phyloP scores from a whole-genome alignment of 30 jellyfish, hydroid and myxozoan species.

The Pseudorhiza aurosa region DNA sequence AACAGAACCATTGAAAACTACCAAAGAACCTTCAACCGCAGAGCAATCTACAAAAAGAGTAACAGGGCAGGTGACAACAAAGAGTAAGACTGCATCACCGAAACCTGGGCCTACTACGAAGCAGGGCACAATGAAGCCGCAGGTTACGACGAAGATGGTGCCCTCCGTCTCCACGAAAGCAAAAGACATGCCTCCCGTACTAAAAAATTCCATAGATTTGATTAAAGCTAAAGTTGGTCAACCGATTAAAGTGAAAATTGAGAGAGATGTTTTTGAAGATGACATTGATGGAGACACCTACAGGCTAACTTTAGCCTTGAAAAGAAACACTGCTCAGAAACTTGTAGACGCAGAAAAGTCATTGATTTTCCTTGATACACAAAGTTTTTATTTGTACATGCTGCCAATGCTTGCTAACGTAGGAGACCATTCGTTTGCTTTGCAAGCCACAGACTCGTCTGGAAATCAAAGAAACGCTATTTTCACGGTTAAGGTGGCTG shows the following conservation, averaged over 20 bases:
- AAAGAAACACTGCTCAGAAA: conserved; percentile 30
- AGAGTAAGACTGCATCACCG: conserved; percentile 27
- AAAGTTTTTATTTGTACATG: conserved; percentile 40
- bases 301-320: conserved; percentile 48
- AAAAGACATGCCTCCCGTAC: conserved; percentile 58
- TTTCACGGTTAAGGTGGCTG: conserved; percentile 71
- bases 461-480: conserved; percentile 75
- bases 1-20: conserved; percentile 20
- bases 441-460: conserved; percentile 83
- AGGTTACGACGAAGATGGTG: conserved; percentile 34
- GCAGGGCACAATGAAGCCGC: conserved; percentile 42
- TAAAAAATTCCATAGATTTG: conserved; percentile 56
- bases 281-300: conserved; percentile 71
- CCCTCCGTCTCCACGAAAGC: conserved; percentile 31
- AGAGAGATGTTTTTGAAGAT: conserved; percentile 73
- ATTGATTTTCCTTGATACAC: conserved; percentile 67
- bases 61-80: conserved; percentile 26
- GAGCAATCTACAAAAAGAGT: conserved; percentile 24
- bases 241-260: conserved; percentile 46
- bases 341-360: conserved; percentile 48
- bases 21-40: conserved; percentile 16
- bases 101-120: conserved; percentile 47
- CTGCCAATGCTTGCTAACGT: conserved; percentile 42
- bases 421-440: conserved; percentile 64
- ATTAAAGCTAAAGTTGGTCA: conserved; percentile 46